Evolutionary conservation across 2,797 vertebrate genomes (phyloP), one percentile per base, ranked within the genome.

Genomic region (Hypotaenidia okinawae): DNA sequence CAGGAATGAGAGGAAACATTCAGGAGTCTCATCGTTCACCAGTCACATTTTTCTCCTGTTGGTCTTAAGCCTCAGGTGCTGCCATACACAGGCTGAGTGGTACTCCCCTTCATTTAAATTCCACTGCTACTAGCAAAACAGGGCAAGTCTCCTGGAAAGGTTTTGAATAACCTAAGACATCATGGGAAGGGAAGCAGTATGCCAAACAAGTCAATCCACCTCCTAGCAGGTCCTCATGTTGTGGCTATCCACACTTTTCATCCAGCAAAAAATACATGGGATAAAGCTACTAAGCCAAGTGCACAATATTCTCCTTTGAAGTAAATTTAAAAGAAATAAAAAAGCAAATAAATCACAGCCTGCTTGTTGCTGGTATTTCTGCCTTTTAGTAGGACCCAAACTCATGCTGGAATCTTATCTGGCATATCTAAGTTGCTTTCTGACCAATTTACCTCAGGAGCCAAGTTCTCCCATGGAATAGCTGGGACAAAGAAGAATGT

Each of bases 81-180:
- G 79, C n/a, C 57, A 37, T 14, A 75, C 32, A 67, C 19, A 70
- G n/a, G 16, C n/a, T 27, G 24, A 76, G n/a, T 79, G 45, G 8
- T 68, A 41, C 74, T 89, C 47, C 55, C 30, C 39, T 83, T 81
- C 70, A 86, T 86, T 93, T 75, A 92, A 85, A 87, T 85, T 75
- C 21, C 41, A 77, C 16, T 75, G 62, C 49, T 68, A 80, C 17
- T 33, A 47, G 90, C 73, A 91, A 79, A 96, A 91, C 39, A 80
- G 70, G 27, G 18, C 52, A 90, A 70, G 35, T 68, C 85, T 78
- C 27, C 51, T 39, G 33, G 84, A 83, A 76, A 68, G 59, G 51
- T 84, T 93, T 90, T 94, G 78, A 87, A 78, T 96, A 89, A 78
- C 85, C 18, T 93, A 58, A 92, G 79, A 70, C 41, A 69, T 85